phyloP scores from a whole-genome alignment of 1,140 invertebrate species.

The Panagrolaimus sp. region DNA sequence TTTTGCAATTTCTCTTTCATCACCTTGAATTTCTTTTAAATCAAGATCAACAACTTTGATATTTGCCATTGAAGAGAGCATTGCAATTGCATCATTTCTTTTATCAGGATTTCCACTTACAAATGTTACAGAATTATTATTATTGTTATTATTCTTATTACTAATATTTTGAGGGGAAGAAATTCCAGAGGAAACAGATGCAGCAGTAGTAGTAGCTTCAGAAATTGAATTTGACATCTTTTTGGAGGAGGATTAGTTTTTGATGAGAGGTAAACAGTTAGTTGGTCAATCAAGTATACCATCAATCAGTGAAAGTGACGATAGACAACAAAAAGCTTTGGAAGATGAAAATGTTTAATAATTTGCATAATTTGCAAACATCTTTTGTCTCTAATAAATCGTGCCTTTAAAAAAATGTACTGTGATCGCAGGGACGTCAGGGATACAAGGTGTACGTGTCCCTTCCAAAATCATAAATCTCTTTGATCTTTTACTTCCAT shows the following conservation, averaged over 20 bases:
- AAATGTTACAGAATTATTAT: not conserved
- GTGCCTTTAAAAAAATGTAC: no score
- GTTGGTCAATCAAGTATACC: not conserved
- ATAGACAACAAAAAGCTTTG: not conserved
- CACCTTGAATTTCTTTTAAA: not conserved
- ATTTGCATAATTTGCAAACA: not conserved
- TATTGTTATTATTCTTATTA: slow-evolving; percentile 9
- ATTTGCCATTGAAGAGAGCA: not conserved
- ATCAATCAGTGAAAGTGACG: not conserved
- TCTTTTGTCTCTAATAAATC: no score
- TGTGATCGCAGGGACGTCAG: no score
- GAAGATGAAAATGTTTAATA: not conserved
- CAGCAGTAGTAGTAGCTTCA: no score
- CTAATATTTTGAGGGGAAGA: not conserved
- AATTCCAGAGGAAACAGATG: not conserved
- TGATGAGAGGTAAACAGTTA: slow-evolving; percentile 1
- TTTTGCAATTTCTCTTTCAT: not conserved
- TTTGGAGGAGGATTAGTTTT: not conserved
- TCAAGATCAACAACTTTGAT: not conserved
- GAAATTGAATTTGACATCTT: no score
- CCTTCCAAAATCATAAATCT: not conserved
- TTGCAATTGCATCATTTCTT: not conserved
- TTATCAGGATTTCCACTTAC: slow-evolving; percentile 15
- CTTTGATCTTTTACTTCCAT: no score
- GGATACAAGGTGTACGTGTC: no score